A percentile compares a stretch with the other conserved stretches of the same genome.
These are phyloP conservation scores for Bubo blakistoni DNA, from an alignment of 2,113 vertebrate genomes.

Conservation along the genomic window DNA sequence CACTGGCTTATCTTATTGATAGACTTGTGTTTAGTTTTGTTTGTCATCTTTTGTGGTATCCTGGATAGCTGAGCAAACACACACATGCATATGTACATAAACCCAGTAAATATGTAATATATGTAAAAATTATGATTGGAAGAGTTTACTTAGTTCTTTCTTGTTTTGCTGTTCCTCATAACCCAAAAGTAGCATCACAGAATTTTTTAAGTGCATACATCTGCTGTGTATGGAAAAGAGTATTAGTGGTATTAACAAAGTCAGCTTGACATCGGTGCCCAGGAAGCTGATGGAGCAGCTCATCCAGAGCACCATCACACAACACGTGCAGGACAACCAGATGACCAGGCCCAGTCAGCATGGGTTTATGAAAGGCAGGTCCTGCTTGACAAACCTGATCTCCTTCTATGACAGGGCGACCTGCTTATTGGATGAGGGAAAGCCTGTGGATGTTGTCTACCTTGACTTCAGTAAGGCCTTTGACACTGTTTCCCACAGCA, in stretches of 20 bases:
- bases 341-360: too few species aligned
- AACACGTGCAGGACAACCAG: too few species aligned
- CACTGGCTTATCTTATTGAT: background rate
- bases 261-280: too few species aligned
- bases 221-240: background rate
- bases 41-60: background rate
- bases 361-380: too few species aligned
- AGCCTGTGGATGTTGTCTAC: too few species aligned
- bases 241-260: background rate
- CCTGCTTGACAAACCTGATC: too few species aligned
- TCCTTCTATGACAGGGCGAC: too few species aligned
- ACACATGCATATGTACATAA: accelerated
- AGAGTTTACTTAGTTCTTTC: background rate
- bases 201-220: background rate
- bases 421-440: too few species aligned
- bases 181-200: background rate
- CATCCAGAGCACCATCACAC: too few species aligned
- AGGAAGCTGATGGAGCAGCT: too few species aligned
- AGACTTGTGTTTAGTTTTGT: background rate
- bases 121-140: background rate
- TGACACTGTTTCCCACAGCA: too few species aligned
- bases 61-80: background rate
- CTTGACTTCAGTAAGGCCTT: too few species aligned
- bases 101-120: background rate
- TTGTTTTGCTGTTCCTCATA: background rate